Conservation (phyloP, 2,797 vertebrate species). For the Amblyraja radiata region DNA sequence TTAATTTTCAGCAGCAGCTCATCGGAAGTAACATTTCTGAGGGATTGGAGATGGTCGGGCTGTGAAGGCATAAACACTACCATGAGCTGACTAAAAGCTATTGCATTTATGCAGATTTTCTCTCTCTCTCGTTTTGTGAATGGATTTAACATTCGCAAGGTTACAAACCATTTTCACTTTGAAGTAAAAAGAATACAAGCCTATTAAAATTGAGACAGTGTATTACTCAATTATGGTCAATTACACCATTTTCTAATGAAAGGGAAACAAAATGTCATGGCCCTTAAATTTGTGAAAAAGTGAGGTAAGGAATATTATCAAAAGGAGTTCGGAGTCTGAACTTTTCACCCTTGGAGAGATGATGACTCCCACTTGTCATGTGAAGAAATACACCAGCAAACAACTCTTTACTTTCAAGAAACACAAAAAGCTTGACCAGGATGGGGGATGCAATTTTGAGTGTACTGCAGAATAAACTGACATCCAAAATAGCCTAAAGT, state of each 20-base stretch:
- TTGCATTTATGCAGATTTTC: conserved; percentile 12
- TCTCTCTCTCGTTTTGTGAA: not conserved
- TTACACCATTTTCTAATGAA: not conserved
- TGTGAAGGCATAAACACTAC: not conserved
- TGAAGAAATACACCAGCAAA: not conserved
- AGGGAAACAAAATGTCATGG: not conserved
- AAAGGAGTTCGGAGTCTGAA: not conserved
- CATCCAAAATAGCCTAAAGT: not conserved
- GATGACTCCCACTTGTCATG: not conserved
- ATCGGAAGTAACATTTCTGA: not conserved
- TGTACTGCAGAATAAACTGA: not conserved
- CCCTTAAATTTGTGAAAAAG: not conserved
- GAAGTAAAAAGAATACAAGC: not conserved
- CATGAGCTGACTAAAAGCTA: not conserved
- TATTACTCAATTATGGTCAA: not conserved
- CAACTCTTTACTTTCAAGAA: not conserved
- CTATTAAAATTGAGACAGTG: not conserved
- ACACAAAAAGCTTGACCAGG: not conserved
- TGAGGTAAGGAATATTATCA: not conserved
- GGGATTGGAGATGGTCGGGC: not conserved
- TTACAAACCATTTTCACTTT: not conserved
- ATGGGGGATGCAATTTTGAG: not conserved
- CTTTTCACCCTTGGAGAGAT: not conserved
- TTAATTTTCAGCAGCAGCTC: not conserved
- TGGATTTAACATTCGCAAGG: not conserved